A percentile compares a stretch with the other conserved stretches of the same genome.
phyloP scores from a whole-genome alignment of 2,113 vertebrate genomes.

The Corvus cornix region DNA sequence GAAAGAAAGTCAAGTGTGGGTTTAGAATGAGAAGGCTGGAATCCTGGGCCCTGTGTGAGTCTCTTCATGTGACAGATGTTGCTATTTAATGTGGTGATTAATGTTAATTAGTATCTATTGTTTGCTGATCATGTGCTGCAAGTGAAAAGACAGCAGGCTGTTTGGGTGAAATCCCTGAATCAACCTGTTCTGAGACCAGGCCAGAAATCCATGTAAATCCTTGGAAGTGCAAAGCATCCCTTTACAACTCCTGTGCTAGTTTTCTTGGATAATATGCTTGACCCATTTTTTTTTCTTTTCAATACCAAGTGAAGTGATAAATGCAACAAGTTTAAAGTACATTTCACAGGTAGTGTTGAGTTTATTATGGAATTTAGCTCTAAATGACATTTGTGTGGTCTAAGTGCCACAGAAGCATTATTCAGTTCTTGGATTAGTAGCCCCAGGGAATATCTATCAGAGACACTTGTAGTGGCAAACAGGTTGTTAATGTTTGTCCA shows the following conservation, averaged over 20 bases:
- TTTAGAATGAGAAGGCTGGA: not conserved
- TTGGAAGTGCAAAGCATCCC: not conserved
- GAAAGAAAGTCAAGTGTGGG: not conserved
- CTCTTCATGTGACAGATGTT: not conserved
- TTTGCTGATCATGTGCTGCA: not conserved
- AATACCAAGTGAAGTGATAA: not conserved
- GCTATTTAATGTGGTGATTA: not conserved
- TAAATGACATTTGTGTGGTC: not conserved
- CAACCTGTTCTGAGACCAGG: not conserved
- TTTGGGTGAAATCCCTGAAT: not conserved
- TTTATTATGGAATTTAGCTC: not conserved
- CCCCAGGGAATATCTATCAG: not conserved
- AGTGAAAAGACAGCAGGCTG: not conserved
- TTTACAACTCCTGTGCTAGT: not conserved
- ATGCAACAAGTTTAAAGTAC: not conserved
- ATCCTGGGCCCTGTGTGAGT: not conserved
- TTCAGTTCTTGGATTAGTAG: not conserved
- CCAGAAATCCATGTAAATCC: not conserved
- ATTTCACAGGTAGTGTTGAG: not conserved
- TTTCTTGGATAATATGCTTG: not conserved
- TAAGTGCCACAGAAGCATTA: not conserved
- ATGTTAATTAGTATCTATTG: not conserved
- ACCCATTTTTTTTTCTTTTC: not conserved
- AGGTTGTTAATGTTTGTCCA: not conserved
- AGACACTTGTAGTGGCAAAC: not conserved